Evolutionary conservation across 2,113 vertebrate genomes (phyloP).

Genomic region (Myotis davidii): DNA sequence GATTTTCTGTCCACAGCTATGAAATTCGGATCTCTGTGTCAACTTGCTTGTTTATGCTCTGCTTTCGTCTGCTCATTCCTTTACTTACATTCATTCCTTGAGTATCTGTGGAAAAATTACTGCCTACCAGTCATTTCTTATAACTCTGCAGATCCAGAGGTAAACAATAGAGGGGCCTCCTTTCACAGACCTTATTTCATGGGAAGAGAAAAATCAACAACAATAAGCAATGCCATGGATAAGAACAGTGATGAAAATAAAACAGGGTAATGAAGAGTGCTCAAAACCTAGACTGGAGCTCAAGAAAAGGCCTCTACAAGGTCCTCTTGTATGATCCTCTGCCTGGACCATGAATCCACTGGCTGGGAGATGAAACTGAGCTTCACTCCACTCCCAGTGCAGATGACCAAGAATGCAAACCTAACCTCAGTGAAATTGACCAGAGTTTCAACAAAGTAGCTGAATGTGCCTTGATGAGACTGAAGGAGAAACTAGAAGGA

Average conservation of each 20-base stretch:
- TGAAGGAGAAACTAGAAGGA: constrained; percentile 98
- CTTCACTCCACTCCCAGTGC: constrained; percentile 88
- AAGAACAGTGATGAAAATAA: neutral
- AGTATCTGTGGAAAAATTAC: neutral
- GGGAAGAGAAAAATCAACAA: neutral
- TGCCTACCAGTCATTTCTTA: neutral
- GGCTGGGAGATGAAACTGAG: constrained; percentile 93
- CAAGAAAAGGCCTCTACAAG: constrained; percentile 76
- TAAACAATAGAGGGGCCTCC: neutral
- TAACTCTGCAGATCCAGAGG: neutral
- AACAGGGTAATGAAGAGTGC: neutral
- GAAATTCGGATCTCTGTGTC: neutral
- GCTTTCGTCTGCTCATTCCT: neutral
- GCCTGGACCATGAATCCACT: constrained; percentile 99
- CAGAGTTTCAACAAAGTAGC: constrained; percentile 98
- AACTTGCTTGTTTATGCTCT: neutral
- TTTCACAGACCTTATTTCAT: neutral
- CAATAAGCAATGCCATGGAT: neutral
- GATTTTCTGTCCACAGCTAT: neutral
- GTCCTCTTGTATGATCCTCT: constrained; percentile 98
- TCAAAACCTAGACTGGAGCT: neutral
- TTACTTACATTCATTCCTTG: neutral
- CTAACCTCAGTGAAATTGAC: constrained; percentile 89
- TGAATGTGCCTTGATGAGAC: constrained; percentile 95
- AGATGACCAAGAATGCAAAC: constrained; percentile 87